Evolutionary conservation across 2,888 invertebrate species (phyloP).

Genomic region (Chalcosyrphus nemorum): DNA sequence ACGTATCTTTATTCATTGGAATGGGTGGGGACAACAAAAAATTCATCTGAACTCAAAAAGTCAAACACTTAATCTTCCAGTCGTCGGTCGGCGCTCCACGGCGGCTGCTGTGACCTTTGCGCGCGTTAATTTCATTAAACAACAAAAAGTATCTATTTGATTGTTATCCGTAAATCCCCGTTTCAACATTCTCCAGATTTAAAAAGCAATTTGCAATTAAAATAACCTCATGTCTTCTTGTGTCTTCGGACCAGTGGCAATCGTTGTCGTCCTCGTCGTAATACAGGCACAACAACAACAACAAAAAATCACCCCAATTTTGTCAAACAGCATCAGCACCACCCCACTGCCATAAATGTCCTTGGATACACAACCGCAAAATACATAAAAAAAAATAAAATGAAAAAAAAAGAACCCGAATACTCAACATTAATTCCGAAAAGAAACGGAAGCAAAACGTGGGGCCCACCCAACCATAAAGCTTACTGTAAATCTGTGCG

Average conservation of each 20-base stretch:
- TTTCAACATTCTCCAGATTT: slow-evolving; percentile 44
- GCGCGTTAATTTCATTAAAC: slow-evolving; percentile 36
- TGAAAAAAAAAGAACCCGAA: background rate
- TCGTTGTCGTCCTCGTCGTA: background rate
- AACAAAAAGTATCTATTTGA: slow-evolving; percentile 44
- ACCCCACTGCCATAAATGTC: slow-evolving; percentile 58
- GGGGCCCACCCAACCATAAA: slow-evolving; percentile 63
- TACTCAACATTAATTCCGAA: slow-evolving; percentile 52
- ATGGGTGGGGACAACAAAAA: background rate
- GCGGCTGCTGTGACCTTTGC: background rate
- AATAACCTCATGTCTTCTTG: slow-evolving; percentile 38
- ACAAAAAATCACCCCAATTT: slow-evolving; percentile 36
- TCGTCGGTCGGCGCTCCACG: too few species aligned
- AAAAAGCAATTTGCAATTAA: slow-evolving; percentile 72
- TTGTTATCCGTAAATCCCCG: slow-evolving; percentile 51
- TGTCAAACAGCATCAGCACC: slow-evolving; percentile 38
- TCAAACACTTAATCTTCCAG: background rate
- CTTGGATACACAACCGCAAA: slow-evolving; percentile 54
- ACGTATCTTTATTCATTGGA: background rate
- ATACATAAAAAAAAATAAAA: slow-evolving; percentile 41
- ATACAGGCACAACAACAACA: slow-evolving; percentile 3
- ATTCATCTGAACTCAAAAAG: background rate
- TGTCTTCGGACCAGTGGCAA: slow-evolving; percentile 18
- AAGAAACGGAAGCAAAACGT: slow-evolving; percentile 58
- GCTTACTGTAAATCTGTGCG: slow-evolving; percentile 71